Evolutionary conservation across 2,113 vertebrate genomes (phyloP).

Genomic region (Lampris megalopsis): DNA sequence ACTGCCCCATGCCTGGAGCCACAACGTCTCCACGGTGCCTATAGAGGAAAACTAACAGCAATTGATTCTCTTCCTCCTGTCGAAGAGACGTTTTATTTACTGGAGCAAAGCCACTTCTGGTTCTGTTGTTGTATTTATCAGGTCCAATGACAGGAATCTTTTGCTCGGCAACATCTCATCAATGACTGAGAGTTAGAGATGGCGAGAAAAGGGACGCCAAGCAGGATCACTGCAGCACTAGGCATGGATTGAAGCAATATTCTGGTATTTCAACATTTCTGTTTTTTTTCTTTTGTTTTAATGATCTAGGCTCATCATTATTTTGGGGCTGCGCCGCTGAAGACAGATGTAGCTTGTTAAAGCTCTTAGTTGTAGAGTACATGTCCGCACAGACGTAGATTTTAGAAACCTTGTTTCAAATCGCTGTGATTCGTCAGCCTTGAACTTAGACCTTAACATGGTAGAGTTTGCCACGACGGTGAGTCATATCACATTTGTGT

Average conservation of each 20-base stretch:
- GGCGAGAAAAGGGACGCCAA: not conserved
- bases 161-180: constrained; percentile 37
- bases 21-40: constrained; percentile 40
- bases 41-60: constrained; percentile 47
- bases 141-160: constrained; percentile 50
- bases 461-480: not conserved
- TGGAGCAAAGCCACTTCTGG: constrained; percentile 63
- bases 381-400: not conserved
- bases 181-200: constrained; percentile 34
- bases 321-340: not conserved
- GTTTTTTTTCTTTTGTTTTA: too few species aligned
- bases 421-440: constrained; percentile 8
- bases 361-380: not conserved
- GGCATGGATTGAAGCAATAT: too few species aligned
- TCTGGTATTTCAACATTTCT: too few species aligned
- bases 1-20: constrained; percentile 50
- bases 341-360: constrained; percentile 8
- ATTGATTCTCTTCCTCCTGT: constrained; percentile 57
- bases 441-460: not conserved
- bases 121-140: constrained; percentile 55
- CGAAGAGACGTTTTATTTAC: constrained; percentile 63
- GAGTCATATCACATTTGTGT: not conserved
- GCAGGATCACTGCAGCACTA: too few species aligned
- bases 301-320: too few species aligned
- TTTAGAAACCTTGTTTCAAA: constrained; percentile 13